A percentile compares a stretch with the other conserved stretches of the same genome.
These are phyloP conservation scores for Rhombomys opimus DNA, from an alignment of 2,113 vertebrate genomes.

Conservation along the genomic window DNA sequence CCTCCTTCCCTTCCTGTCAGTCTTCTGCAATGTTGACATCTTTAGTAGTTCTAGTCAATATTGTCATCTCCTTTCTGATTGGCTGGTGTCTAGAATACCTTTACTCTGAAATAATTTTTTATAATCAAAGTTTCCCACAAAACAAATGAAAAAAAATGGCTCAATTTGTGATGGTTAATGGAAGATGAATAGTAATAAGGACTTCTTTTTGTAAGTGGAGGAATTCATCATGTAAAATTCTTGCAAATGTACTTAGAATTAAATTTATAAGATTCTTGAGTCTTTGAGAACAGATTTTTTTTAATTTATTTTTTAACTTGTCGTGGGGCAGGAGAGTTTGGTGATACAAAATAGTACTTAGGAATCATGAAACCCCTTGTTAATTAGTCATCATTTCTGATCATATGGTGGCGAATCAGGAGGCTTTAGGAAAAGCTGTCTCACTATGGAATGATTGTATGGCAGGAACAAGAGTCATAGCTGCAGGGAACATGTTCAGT, in stretches of 20 bases:
- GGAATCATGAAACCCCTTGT: background rate
- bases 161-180: background rate
- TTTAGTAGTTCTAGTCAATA: background rate
- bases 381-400: slow-evolving; percentile 30
- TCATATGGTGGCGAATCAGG: background rate
- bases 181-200: background rate
- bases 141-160: background rate
- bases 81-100: background rate
- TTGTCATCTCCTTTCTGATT: slow-evolving; percentile 38
- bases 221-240: background rate
- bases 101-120: slow-evolving; percentile 30
- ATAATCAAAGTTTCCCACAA: background rate
- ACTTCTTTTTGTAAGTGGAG: background rate
- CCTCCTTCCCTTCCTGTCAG: background rate
- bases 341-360: slow-evolving; percentile 8
- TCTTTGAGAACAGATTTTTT: background rate
- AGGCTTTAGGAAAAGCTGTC: slow-evolving; percentile 12
- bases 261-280: slow-evolving; percentile 7
- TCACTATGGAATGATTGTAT: background rate
- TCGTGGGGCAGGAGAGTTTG: background rate
- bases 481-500: background rate
- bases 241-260: slow-evolving; percentile 30
- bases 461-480: background rate
- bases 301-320: background rate
- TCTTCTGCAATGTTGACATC: background rate